phyloP scores from a whole-genome alignment of 2,113 vertebrate genomes.

The Ahaetulla prasina region DNA sequence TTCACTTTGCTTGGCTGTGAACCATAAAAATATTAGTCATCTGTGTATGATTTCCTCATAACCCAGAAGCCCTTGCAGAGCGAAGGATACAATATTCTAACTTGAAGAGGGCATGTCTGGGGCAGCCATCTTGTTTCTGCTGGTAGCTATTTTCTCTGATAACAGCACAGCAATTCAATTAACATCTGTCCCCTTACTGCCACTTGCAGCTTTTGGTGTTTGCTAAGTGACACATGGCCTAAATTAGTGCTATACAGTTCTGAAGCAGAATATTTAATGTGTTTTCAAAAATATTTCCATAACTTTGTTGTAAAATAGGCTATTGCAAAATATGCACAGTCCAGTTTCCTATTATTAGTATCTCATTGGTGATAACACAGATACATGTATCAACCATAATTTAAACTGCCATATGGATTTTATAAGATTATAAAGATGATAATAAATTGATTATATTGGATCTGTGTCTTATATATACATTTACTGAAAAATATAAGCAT shows the following conservation, averaged over 20 bases:
- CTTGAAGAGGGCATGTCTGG: slow-evolving; percentile 51
- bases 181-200: slow-evolving; percentile 62
- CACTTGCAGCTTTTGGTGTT: slow-evolving; percentile 52
- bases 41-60: slow-evolving; percentile 77
- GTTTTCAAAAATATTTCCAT: not conserved
- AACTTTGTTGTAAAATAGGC: slow-evolving; percentile 15
- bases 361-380: not conserved
- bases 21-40: slow-evolving; percentile 82
- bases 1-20: slow-evolving; percentile 80
- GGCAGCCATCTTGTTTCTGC: slow-evolving; percentile 70
- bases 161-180: slow-evolving; percentile 58
- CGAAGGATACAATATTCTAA: slow-evolving; percentile 61
- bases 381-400: not conserved
- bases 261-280: slow-evolving; percentile 1
- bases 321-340: accelerated
- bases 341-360: not conserved
- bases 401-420: not conserved
- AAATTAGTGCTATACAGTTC: slow-evolving; percentile 41
- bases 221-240: slow-evolving; percentile 51
- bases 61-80: slow-evolving; percentile 76
- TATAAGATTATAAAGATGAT: not conserved
- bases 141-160: slow-evolving; percentile 52
- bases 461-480: not conserved
- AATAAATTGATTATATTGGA: not conserved
- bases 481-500: not conserved